Conservation (phyloP, 2,113 vertebrate genomes). For the Gallinago media region DNA sequence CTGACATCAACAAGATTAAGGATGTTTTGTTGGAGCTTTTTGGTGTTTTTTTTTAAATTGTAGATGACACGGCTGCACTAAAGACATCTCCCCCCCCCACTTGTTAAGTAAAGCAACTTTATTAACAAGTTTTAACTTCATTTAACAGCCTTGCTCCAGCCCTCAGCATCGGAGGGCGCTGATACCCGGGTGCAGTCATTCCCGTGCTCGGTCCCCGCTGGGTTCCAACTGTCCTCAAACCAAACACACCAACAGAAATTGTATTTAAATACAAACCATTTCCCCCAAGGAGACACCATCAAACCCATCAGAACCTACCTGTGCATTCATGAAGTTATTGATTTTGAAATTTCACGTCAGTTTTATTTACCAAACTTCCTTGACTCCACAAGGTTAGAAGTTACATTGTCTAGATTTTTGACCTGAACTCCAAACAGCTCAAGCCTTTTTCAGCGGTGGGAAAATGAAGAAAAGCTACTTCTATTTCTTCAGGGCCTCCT, state of each 20-base stretch:
- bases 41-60: neutral
- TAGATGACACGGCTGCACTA: neutral
- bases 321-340: neutral
- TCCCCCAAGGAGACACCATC: neutral
- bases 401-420: neutral
- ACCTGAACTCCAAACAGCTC: neutral
- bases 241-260: neutral
- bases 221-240: neutral
- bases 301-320: neutral
- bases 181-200: accelerated
- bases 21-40: neutral
- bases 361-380: neutral
- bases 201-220: accelerated
- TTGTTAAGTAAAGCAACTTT: neutral
- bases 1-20: neutral
- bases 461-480: neutral
- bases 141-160: neutral
- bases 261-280: neutral
- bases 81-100: neutral
- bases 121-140: too few relatives aligned
- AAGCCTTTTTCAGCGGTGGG: neutral
- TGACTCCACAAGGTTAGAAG: neutral
- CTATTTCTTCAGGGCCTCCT: neutral
- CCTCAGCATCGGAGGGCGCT: accelerated
- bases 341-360: neutral